Conservation (phyloP, 2,888 invertebrate species). For the Gymnosoma rotundatum region DNA sequence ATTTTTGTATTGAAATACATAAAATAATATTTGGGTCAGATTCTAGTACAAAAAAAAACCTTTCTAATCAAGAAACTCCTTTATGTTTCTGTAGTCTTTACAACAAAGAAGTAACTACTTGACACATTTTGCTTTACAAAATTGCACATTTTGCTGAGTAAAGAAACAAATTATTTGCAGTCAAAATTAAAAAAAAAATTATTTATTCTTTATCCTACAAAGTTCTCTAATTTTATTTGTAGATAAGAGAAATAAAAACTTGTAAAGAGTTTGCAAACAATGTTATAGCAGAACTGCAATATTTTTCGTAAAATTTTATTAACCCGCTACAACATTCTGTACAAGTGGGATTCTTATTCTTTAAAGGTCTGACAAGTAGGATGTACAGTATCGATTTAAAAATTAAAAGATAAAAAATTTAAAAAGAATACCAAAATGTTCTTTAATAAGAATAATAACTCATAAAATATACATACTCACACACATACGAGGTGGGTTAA, state of each 20-base stretch:
- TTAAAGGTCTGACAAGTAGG: not conserved
- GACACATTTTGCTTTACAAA: constrained; percentile 49
- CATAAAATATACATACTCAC: not conserved
- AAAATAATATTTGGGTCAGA: too few relatives aligned
- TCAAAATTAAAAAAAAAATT: too few relatives aligned
- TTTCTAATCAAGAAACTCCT: not conserved
- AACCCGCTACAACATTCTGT: not conserved
- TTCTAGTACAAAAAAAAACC: not conserved
- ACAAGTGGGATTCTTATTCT: not conserved
- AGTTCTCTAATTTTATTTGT: too few relatives aligned
- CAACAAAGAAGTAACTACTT: constrained; percentile 17
- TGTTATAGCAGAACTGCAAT: not conserved
- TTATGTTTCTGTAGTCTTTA: not conserved
- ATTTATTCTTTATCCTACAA: too few relatives aligned
- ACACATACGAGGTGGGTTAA: not conserved
- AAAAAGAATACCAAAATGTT: not conserved
- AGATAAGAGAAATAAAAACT: not conserved
- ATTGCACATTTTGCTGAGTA: too few relatives aligned
- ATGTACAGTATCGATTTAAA: not conserved
- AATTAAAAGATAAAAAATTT: not conserved
- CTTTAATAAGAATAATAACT: not conserved
- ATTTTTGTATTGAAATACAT: too few relatives aligned
- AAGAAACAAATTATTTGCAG: not conserved
- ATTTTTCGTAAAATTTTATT: not conserved
- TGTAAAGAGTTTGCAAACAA: not conserved